Base-by-base conservation (phyloP, 2,888 invertebrate genomes). In the Dasypogon diadema region DNA sequence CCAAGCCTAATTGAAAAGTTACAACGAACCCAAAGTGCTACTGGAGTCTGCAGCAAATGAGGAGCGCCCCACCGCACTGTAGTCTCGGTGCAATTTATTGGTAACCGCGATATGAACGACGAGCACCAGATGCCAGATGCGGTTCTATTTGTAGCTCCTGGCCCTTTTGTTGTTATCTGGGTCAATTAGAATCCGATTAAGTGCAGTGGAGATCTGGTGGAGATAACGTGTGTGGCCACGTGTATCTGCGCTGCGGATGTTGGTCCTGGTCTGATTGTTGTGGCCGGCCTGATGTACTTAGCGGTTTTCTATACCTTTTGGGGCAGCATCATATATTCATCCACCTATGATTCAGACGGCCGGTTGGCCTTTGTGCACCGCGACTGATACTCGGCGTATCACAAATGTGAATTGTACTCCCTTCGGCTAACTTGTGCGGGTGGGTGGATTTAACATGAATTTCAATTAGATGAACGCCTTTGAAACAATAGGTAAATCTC, bases 121-220 rank as follows among this genome's bases (percentile, higher is more conserved):
- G 26, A 26, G 14, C n/a, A n/a, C n/a, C 26, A 6, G 30, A 56
- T 6, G 14, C 12, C 70, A 70, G 70, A 70, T 70, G 70, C 48
- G 51, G 18, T 37, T 51, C 70, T 54, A 70, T 70, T 70, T 70
- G 54, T 34, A 54, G 51, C 54, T 46, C 10, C 14, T 54, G 54
- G 54, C 34, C 70, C 30, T 24, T 54, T 54, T 51, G 56, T 42
- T 60, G 24, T 60, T 75, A 77, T 77, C 75, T 77, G 72, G 77
- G 77, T 77, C 77, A 77, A 77, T 75, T 77, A 77, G 75, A 77
- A 75, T 60, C 58, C 75, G 75, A 75, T 75, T 75, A 77, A 60
- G 37, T 37, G 55, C 70, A 72, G 63, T 42, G 26, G 70, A 70
- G 70, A 54, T 68, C 65, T 68, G 48, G 65, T 24, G 14, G 24